Evolutionary conservation across 2,888 invertebrate species (phyloP), one percentile per base, ranked within the genome.

Genomic region (Ptychoptera contaminata): DNA sequence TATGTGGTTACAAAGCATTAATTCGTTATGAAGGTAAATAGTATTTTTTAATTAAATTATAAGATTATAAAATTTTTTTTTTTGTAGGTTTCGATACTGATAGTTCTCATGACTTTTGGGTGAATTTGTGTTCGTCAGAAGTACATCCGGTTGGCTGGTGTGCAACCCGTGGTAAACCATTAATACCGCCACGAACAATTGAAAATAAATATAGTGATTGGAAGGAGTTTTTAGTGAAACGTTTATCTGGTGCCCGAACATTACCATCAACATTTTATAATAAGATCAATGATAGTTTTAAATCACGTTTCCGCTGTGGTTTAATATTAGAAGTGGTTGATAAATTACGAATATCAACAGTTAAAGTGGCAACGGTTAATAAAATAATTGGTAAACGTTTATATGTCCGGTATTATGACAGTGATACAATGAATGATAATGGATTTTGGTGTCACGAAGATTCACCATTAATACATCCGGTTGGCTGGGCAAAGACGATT

Each of bases 111-210:
- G 96, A 97, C 65, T 96, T 97, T 63, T 97, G 96, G 96, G 83
- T 94, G 6, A 93, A 93, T 56, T 69, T 97, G 42, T 92, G 93
- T 64, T 86, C 88, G 48, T 82, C 87, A 15, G 83, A 87, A 59
- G 87, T 97, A n/a, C 92, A 94, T 67, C 90, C 92, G 12, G 93
- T 97, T 5, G 96, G 96, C 7, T 97, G 96, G 94, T 94, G 94
- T 68, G 94, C 94, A 4, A 87, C 90, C 0, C 77, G 92, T 48
- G 92, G 92, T 30, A 92, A 93, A 61, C 93, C 93, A 2, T 70
- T 96, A 8, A 93, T 94, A 62, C 94, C 96, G 14, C 96, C 96
- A 10, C 79, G 81, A 62, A 83, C 81, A 46, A 92, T 96, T 57
- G 87, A 90, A 62, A 81, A 87, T 59, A 93, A 92, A 68, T 90